Evolutionary conservation across 2,888 invertebrate genomes (phyloP), one percentile per base, ranked within the genome.

Genomic region (Nowickia ferox): DNA sequence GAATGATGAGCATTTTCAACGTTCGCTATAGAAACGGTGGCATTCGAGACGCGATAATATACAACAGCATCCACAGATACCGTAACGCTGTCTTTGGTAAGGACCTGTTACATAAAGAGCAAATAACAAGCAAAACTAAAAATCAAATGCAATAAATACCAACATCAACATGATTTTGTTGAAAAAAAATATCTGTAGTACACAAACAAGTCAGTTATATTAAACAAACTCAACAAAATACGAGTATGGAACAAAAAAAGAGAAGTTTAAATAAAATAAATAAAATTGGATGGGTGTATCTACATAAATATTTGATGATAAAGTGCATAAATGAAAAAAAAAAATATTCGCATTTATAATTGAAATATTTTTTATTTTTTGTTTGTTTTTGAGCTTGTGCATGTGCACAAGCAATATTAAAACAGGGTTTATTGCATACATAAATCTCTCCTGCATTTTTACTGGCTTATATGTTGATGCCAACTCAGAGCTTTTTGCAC

Each of bases 1-100:
- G 97, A 98, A 92, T 98, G 98, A 92, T 98, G 98, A 4, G 98
- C 98, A 92, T 99, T 98, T 92, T 99, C 98, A 42, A 99, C 98
- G 93, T 99, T 99, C 42, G 98, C 98, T 87, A 98, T 98, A 40
- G 98, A 98, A 84, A 98, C 97, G 0, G 98, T 98, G 5, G 99
- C 98, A 93, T 99, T 99, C 90, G 97, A 97, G 22, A 99, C 98
- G 42, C 97, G 95, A 92, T 97, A 97, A 93, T 97, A 97, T 3
- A 97, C 97, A 59, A 97, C 97, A 15, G 99, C 99, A 92, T 99
- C 98, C 38, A 99, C 99, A 0, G 98, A 98, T 1, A 99, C 98
- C 0, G 99, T 99, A 74, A 99, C 98, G 74, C 97, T 97, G 93
- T 99, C 99, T 93, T 98, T 98, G 38, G 98, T 98, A 88, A 99